phyloP scores from a whole-genome alignment of 2,797 vertebrate species.

The Pipistrellus pygmaeus region DNA sequence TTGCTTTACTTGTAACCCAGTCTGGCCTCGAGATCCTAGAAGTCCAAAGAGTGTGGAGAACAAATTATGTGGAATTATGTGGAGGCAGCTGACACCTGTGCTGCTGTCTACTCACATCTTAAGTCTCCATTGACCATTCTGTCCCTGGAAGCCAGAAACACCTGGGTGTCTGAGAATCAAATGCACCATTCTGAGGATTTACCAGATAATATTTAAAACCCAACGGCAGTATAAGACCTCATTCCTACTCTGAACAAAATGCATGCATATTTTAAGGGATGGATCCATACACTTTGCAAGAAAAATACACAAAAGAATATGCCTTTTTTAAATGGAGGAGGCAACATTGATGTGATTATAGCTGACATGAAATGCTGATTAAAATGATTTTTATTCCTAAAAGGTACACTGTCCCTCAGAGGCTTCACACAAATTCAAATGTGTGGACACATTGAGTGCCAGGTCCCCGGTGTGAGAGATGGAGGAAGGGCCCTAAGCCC shows the following conservation, averaged over 20 bases:
- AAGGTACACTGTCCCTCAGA: neutral
- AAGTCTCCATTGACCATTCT: neutral
- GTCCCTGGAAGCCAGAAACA: neutral
- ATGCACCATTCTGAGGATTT: neutral
- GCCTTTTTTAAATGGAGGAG: neutral
- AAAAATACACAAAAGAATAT: constrained; percentile 5
- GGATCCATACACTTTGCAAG: neutral
- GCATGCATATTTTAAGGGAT: constrained; percentile 20
- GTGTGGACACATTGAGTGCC: neutral
- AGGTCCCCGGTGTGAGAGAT: neutral
- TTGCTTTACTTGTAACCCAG: neutral
- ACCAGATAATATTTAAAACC: neutral
- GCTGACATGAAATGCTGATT: constrained; percentile 1
- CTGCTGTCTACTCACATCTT: neutral
- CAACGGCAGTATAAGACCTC: neutral
- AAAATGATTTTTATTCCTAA: neutral
- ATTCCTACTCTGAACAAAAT: constrained; percentile 8
- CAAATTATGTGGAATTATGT: neutral
- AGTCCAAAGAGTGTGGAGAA: neutral
- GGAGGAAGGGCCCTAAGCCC: neutral
- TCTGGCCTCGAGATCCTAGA: neutral
- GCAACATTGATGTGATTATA: neutral
- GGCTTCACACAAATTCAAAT: neutral
- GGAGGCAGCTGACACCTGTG: neutral
- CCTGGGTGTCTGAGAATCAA: constrained; percentile 12